These are phyloP conservation scores for Strix uralensis DNA, from an alignment of 2,113 vertebrate species.

Conservation along the genomic window DNA sequence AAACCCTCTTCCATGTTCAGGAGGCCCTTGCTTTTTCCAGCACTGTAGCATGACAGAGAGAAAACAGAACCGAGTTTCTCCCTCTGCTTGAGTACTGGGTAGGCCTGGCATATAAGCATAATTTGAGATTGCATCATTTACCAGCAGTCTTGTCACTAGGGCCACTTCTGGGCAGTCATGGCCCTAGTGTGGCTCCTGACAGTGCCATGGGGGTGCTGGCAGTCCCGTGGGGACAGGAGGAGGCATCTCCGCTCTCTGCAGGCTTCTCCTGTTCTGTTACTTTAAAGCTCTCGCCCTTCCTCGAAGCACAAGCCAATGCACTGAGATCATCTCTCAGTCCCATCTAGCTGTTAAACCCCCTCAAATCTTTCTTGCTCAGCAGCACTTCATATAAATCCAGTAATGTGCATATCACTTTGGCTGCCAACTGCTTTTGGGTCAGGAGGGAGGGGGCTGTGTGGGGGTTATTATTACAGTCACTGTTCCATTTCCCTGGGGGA, in stretches of 20 bases:
- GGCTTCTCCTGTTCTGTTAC: neutral
- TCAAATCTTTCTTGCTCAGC: slow-evolving; percentile 68
- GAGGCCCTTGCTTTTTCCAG: neutral
- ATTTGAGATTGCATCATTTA: neutral
- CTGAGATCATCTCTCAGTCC: slow-evolving; percentile 67
- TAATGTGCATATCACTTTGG: slow-evolving; percentile 52
- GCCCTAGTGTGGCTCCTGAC: accelerated
- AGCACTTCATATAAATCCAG: slow-evolving; percentile 70
- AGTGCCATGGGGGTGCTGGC: neutral
- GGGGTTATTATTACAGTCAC: slow-evolving; percentile 17
- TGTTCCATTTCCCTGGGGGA: neutral
- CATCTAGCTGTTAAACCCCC: slow-evolving; percentile 63
- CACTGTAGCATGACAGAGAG: neutral
- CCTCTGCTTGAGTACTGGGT: accelerated
- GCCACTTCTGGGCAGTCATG: neutral
- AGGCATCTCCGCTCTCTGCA: neutral
- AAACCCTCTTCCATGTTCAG: neutral
- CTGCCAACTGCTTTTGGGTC: slow-evolving; percentile 53
- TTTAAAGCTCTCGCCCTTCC: neutral
- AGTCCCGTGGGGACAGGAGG: neutral
- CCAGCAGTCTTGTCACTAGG: neutral
- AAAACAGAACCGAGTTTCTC: neutral
- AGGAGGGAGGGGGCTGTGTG: neutral
- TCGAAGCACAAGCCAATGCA: slow-evolving; percentile 34
- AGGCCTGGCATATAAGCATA: neutral